Evolutionary conservation across 2,797 vertebrate genomes (phyloP).

Genomic region (Poeciliopsis infans): DNA sequence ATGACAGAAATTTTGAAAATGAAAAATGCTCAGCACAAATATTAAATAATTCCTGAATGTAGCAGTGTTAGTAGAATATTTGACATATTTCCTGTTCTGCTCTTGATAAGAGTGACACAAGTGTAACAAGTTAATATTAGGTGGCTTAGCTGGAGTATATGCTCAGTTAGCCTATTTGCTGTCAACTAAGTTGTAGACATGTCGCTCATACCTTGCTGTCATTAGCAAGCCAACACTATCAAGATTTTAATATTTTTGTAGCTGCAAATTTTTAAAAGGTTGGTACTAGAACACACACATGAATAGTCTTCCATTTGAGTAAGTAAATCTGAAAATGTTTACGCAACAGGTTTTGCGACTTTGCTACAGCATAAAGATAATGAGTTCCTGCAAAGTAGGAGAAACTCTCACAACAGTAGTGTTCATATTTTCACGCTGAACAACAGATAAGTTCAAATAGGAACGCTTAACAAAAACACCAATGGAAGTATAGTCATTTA

Average conservation of each 20-base stretch:
- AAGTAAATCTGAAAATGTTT: conserved; percentile 1
- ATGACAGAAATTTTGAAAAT: not conserved
- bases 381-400: not conserved
- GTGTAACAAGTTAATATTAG: not conserved
- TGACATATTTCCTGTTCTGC: not conserved
- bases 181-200: not conserved
- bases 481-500: conserved; percentile 50
- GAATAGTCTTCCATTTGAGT: not conserved
- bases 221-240: not conserved
- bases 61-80: not conserved
- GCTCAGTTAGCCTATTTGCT: not conserved
- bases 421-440: conserved; percentile 26
- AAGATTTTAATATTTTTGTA: not conserved
- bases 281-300: not conserved
- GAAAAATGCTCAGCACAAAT: not conserved
- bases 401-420: not conserved
- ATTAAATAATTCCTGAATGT: not conserved
- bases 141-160: not conserved
- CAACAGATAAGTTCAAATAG: conserved; percentile 21
- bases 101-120: not conserved
- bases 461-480: conserved; percentile 27
- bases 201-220: not conserved
- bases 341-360: not conserved
- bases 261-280: not conserved
- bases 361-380: not conserved